Conservation (phyloP, 2,797 vertebrate genomes). For the Benthosema pterotum region DNA sequence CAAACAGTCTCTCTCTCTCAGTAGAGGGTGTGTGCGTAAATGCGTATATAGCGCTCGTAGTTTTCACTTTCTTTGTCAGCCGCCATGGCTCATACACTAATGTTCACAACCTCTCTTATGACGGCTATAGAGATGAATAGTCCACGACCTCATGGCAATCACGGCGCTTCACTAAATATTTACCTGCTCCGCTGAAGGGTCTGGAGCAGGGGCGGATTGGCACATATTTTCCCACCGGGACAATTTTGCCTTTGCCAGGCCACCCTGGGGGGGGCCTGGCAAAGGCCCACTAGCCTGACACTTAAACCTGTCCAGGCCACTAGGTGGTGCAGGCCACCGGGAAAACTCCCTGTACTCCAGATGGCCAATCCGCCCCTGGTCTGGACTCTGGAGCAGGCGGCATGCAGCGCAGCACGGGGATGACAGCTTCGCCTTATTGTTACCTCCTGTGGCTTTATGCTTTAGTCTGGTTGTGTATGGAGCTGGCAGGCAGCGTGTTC, state of each 20-base stretch:
- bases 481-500: too few relatives aligned
- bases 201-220: constrained; percentile 21
- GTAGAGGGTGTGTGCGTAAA: constrained; percentile 12
- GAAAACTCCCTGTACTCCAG: too few relatives aligned
- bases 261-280: too few relatives aligned
- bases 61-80: constrained; percentile 46
- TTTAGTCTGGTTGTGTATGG: constrained; percentile 27
- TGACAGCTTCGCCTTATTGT: constrained; percentile 64
- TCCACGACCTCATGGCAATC: constrained; percentile 51
- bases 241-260: too few relatives aligned
- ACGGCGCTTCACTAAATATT: constrained; percentile 73
- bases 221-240: too few relatives aligned
- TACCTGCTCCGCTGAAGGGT: constrained; percentile 61
- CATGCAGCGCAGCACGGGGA: constrained; percentile 28
- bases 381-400: too few relatives aligned
- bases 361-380: too few relatives aligned
- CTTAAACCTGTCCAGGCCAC: too few relatives aligned
- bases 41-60: constrained; percentile 33
- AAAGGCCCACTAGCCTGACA: too few relatives aligned
- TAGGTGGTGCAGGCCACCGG: too few relatives aligned
- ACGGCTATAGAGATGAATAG: constrained; percentile 67
- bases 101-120: constrained; percentile 59
- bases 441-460: constrained; percentile 47
- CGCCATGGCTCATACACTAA: constrained; percentile 38
- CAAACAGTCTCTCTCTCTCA: constrained; percentile 40